phyloP scores from a whole-genome alignment of 2,888 invertebrate species.

The Anaspis maculata region DNA sequence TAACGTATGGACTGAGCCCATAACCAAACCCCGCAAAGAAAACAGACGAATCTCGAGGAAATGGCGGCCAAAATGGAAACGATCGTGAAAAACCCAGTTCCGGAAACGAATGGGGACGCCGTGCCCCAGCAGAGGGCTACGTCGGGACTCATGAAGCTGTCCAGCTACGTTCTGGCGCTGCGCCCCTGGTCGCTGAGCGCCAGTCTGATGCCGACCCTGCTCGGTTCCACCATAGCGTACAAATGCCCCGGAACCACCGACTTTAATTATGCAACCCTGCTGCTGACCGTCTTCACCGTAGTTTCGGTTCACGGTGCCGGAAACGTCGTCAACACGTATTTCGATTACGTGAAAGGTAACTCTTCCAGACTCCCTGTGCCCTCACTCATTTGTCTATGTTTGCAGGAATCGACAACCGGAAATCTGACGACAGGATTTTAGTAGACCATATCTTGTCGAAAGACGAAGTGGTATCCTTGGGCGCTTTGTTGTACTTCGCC shows the following conservation, averaged over 20 bases:
- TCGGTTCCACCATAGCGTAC: constrained; percentile 84
- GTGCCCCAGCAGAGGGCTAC: constrained; percentile 13
- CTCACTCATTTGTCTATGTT: too few species aligned
- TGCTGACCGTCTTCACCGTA: constrained; percentile 78
- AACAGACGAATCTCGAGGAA: too few species aligned
- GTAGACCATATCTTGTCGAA: constrained; percentile 86
- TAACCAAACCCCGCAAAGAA: too few species aligned
- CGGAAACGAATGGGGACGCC: constrained; percentile 10
- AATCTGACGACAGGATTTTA: constrained; percentile 87
- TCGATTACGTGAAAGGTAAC: constrained; percentile 92
- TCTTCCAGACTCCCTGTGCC: too few species aligned
- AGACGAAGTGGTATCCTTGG: constrained; percentile 70
- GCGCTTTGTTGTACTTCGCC: constrained; percentile 77
- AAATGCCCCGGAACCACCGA: constrained; percentile 66
- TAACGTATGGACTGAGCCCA: too few species aligned
- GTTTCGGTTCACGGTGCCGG: constrained; percentile 93
- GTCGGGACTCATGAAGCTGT: constrained; percentile 71
- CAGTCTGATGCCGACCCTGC: constrained; percentile 80
- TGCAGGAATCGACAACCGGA: constrained; percentile 85
- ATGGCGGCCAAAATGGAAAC: too few species aligned
- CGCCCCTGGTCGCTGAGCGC: constrained; percentile 93
- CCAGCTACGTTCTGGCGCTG: constrained; percentile 80
- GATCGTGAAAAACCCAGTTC: too few species aligned
- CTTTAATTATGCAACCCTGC: constrained; percentile 70
- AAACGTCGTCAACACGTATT: constrained; percentile 94